Evolutionary conservation across 2,797 vertebrate genomes (phyloP).

Genomic region (Sebastes itinus): DNA sequence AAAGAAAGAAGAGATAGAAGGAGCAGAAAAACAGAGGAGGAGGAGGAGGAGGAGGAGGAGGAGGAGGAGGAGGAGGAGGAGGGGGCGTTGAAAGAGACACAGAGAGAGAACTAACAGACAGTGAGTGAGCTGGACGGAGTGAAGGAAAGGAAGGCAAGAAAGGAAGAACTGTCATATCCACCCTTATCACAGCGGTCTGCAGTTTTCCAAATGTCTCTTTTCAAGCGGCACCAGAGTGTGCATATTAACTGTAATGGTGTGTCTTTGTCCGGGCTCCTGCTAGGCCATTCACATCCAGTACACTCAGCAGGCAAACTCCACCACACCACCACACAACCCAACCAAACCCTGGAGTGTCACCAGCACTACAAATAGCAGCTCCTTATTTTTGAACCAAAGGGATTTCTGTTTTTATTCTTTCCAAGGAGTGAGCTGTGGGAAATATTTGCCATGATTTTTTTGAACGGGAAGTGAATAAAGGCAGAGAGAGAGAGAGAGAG

Average conservation of each 20-base stretch:
- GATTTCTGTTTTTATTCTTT: background rate
- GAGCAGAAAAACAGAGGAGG: slow-evolving; percentile 25
- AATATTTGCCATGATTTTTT: slow-evolving; percentile 5
- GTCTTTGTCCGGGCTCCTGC: slow-evolving; percentile 62
- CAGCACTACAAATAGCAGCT: slow-evolving; percentile 21
- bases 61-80: background rate
- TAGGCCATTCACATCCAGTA: slow-evolving; percentile 44
- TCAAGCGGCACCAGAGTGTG: slow-evolving; percentile 64
- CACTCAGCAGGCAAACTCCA: slow-evolving; percentile 37
- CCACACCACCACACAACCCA: slow-evolving; percentile 23
- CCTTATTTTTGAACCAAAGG: slow-evolving; percentile 28
- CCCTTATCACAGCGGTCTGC: slow-evolving; percentile 77
- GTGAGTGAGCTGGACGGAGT: slow-evolving; percentile 43
- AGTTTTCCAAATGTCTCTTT: slow-evolving; percentile 76
- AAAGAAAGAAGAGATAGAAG: slow-evolving; percentile 41
- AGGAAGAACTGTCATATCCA: slow-evolving; percentile 71
- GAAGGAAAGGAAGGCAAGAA: slow-evolving; percentile 42
- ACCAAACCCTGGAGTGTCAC: slow-evolving; percentile 21
- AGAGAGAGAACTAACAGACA: slow-evolving; percentile 38
- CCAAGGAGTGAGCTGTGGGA: background rate
- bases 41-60: slow-evolving; percentile 5
- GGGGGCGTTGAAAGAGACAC: slow-evolving; percentile 41
- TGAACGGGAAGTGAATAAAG: background rate
- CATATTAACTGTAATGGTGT: slow-evolving; percentile 77
- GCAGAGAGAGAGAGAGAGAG: background rate